Evolutionary conservation across 2,797 vertebrate genomes (phyloP).

Genomic region (Echiichthys vipera): DNA sequence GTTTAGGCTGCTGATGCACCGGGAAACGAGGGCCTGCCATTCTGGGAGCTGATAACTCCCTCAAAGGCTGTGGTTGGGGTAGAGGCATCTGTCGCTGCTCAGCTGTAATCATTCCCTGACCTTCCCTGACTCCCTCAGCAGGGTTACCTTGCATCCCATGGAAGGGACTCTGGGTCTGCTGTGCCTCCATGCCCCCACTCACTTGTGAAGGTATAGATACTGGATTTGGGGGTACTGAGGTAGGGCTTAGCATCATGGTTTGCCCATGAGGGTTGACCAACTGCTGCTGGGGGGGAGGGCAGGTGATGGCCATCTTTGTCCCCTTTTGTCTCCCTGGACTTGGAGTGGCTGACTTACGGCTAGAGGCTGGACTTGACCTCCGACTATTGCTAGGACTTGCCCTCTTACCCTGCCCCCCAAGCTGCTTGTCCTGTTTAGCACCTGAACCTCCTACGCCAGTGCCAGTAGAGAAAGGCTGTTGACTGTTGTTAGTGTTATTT

Average conservation of each 20-base stretch:
- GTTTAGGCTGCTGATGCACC: conserved; percentile 86
- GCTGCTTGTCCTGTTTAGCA: conserved; percentile 91
- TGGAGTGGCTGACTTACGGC: conserved; percentile 94
- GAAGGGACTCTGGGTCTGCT: conserved; percentile 84
- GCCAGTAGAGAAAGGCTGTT: conserved; percentile 82
- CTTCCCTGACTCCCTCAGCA: conserved; percentile 87
- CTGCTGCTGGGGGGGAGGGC: conserved; percentile 87
- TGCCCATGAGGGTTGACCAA: conserved; percentile 88
- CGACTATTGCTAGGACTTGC: conserved; percentile 96
- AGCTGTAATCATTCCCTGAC: conserved; percentile 77
- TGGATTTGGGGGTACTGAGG: conserved; percentile 84
- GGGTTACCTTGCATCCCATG: conserved; percentile 78
- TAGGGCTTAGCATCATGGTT: conserved; percentile 87
- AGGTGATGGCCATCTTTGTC: conserved; percentile 87
- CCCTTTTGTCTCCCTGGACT: conserved; percentile 96
- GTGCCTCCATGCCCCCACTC: conserved; percentile 77
- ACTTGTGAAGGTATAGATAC: conserved; percentile 81
- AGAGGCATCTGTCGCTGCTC: conserved; percentile 85
- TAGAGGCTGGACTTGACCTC: conserved; percentile 94
- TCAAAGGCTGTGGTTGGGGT: conserved; percentile 77
- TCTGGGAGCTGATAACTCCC: conserved; percentile 85
- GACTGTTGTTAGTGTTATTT: conserved; percentile 84
- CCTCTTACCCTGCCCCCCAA: conserved; percentile 89
- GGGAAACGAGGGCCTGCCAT: conserved; percentile 83
- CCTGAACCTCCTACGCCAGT: conserved; percentile 85